Evolutionary conservation across 2,888 invertebrate species (phyloP).

Genomic region (Ceratothoa steindachneri): DNA sequence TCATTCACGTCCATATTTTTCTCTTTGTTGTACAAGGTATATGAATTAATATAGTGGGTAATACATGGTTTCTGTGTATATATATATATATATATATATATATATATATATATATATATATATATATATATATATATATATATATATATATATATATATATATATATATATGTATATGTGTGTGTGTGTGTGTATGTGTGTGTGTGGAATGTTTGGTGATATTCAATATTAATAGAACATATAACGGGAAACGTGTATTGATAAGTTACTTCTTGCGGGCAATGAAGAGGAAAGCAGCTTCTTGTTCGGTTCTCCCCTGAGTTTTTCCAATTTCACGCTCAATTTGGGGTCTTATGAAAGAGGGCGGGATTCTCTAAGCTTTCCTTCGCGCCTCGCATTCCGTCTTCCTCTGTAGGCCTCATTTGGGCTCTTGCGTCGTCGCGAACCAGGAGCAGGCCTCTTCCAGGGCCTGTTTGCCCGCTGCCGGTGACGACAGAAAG

Average conservation of each 20-base stretch:
- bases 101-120: slow-evolving; percentile 9
- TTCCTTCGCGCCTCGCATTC: background rate
- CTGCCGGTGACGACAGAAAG: no score
- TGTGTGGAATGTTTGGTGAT: background rate
- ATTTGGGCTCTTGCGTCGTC: background rate
- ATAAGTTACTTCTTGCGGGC: background rate
- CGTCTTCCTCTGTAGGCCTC: background rate
- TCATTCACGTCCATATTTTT: no score
- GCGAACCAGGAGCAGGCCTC: no score
- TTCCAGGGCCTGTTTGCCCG: no score
- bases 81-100: background rate
- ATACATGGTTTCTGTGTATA: no score
- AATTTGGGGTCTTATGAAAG: background rate
- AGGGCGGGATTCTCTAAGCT: background rate
- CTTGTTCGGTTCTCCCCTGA: background rate
- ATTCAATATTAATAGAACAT: background rate
- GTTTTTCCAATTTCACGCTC: background rate
- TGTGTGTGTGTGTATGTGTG: background rate
- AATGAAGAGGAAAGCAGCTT: background rate
- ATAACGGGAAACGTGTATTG: background rate
- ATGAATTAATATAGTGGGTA: no score
- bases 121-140: slow-evolving; percentile 15
- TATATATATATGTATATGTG: slow-evolving; percentile 9
- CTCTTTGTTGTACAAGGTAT: no score
- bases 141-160: slow-evolving; percentile 13